Percentiles rank a stretch among this genome's conserved stretches.
Conservation (phyloP, 2,113 vertebrate species). For the Astur gentilis region DNA sequence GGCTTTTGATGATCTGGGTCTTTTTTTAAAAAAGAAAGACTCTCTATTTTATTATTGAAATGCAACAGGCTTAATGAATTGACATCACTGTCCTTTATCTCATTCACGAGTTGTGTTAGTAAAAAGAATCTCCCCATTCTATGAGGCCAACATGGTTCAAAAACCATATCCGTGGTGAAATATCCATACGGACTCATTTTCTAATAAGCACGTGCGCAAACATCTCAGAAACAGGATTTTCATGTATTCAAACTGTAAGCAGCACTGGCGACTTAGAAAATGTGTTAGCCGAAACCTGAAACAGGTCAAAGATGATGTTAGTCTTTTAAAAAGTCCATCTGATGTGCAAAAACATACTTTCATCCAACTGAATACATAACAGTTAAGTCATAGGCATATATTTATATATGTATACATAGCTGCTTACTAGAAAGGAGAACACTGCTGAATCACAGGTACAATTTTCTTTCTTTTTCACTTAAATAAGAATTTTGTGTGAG, state of each 20-base stretch:
- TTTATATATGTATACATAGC: constrained; percentile 78
- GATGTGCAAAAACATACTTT: constrained; percentile 75
- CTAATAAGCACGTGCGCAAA: constrained; percentile 92
- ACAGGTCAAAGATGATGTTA: constrained; percentile 91
- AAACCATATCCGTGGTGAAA: constrained; percentile 86
- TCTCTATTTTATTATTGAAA: constrained; percentile 77
- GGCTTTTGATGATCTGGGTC: constrained; percentile 55
- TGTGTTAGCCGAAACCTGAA: constrained; percentile 98
- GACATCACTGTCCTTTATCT: constrained; percentile 79
- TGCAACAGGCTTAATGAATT: constrained; percentile 85
- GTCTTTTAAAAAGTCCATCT: constrained; percentile 80
- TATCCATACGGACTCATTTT: constrained; percentile 88
- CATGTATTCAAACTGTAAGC: constrained; percentile 97
- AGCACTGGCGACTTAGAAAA: constrained; percentile 92
- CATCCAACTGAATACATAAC: constrained; percentile 72
- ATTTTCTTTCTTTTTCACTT: constrained; percentile 34
- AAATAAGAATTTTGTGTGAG: constrained; percentile 34
- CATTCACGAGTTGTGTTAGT: constrained; percentile 87
- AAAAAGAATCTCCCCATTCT: constrained; percentile 82
- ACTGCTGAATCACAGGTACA: constrained; percentile 13
- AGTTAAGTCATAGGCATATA: constrained; percentile 72
- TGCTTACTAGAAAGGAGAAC: not conserved
- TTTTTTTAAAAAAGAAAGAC: constrained; percentile 48
- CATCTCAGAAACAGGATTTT: constrained; percentile 97
- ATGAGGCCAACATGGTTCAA: constrained; percentile 78